Conservation (phyloP, 2,888 invertebrate species). For the Amphiduros pacificus region DNA sequence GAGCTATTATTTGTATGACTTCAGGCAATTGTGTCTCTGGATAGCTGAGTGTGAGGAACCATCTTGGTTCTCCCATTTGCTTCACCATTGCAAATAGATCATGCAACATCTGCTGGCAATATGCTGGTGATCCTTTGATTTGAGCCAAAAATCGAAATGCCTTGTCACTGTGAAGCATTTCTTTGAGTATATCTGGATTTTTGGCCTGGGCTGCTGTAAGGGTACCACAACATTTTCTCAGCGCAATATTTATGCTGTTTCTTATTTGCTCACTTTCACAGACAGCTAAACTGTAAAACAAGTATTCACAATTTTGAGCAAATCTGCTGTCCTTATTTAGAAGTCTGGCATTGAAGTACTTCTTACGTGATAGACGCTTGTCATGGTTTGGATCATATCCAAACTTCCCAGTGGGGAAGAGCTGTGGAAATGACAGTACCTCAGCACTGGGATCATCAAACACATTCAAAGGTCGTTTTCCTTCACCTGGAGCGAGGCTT, state of each 20-base stretch:
- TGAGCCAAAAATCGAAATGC: conserved; percentile 28
- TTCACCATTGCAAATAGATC: conserved; percentile 34
- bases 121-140: conserved; percentile 32
- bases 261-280: background rate
- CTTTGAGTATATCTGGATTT: background rate
- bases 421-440: background rate
- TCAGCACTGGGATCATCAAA: background rate
- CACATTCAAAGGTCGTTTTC: background rate
- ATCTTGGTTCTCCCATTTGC: conserved; percentile 35
- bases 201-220: background rate
- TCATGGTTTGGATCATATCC: background rate
- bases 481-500: background rate
- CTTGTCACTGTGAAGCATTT: conserved; percentile 21
- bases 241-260: background rate
- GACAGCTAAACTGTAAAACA: background rate
- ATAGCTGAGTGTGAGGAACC: conserved; percentile 35
- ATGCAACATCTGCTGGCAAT: conserved; percentile 31
- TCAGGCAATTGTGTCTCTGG: conserved; percentile 38
- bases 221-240: background rate
- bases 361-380: background rate
- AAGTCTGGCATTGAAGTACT: background rate
- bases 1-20: conserved; percentile 27
- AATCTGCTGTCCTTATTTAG: background rate
- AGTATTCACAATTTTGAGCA: background rate
- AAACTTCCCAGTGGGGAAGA: background rate